A percentile compares a stretch with the other conserved stretches of the same genome.
These are phyloP conservation scores for Brachirus orientalis DNA, from an alignment of 2,113 vertebrate species.

Conservation along the genomic window DNA sequence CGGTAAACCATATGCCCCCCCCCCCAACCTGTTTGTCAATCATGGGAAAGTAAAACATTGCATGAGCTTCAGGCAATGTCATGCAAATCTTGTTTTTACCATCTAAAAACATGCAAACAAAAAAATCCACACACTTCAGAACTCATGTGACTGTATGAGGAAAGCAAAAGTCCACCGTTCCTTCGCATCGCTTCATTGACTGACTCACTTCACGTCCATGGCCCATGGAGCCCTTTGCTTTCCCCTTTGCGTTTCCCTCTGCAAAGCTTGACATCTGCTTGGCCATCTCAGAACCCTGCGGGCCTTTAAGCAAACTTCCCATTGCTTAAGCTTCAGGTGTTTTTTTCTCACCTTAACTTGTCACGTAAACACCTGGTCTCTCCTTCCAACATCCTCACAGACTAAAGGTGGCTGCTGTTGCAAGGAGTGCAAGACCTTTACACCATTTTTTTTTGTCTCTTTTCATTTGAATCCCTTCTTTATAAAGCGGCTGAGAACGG, in stretches of 20 bases:
- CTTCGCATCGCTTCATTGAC: constrained; percentile 73
- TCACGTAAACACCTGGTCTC: constrained; percentile 67
- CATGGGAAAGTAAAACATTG: constrained; percentile 80
- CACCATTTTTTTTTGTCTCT: constrained; percentile 57
- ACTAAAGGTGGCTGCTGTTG: constrained; percentile 76
- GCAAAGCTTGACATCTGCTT: constrained; percentile 82
- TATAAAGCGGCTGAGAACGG: constrained; percentile 48
- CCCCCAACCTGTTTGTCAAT: constrained; percentile 69
- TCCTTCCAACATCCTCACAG: constrained; percentile 79
- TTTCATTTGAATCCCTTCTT: constrained; percentile 41
- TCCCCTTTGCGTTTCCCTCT: constrained; percentile 43
- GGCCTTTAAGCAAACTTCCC: constrained; percentile 74
- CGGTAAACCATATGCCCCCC: constrained; percentile 79
- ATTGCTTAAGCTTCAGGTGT: constrained; percentile 79
- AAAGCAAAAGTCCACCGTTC: constrained; percentile 69
- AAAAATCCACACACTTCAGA: constrained; percentile 57
- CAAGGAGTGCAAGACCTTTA: constrained; percentile 74
- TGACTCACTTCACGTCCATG: constrained; percentile 60
- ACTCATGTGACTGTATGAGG: constrained; percentile 73
- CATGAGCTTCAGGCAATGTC: constrained; percentile 79
- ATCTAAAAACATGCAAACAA: constrained; percentile 56
- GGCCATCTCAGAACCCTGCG: constrained; percentile 74
- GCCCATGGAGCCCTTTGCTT: constrained; percentile 64
- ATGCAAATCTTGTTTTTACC: constrained; percentile 74
- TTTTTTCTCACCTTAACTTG: constrained; percentile 66